Percentiles rank a stretch among this genome's conserved stretches.
Conservation (phyloP, 2,113 vertebrate species). For the Chionomys nivalis region DNA sequence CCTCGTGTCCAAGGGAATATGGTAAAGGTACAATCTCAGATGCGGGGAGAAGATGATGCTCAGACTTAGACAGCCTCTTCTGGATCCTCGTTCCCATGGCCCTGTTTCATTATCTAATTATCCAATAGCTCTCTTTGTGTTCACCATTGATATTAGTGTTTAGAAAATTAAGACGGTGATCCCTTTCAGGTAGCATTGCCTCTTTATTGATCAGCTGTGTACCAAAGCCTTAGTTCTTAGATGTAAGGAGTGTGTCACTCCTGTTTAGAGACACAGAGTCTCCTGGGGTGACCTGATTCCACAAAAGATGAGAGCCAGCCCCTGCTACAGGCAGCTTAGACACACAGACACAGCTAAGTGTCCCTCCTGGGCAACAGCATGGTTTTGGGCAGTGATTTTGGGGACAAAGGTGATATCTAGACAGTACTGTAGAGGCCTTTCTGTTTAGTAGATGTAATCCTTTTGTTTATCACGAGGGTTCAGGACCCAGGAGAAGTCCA, state of each 20-base stretch:
- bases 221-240: constrained; percentile 10
- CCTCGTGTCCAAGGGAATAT: background rate
- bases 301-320: background rate
- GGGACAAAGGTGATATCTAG: background rate
- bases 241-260: background rate
- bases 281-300: background rate
- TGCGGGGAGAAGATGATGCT: background rate
- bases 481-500: background rate
- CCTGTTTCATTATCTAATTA: background rate
- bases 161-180: constrained; percentile 36
- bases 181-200: constrained; percentile 39
- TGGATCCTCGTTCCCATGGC: background rate
- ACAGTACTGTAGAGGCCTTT: background rate
- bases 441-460: background rate
- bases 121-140: background rate
- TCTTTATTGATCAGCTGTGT: background rate
- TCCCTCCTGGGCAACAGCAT: background rate
- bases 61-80: background rate
- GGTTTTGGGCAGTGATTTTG: background rate
- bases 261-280: background rate
- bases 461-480: background rate
- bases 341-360: background rate
- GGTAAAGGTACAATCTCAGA: background rate
- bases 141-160: background rate
- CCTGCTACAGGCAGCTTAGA: background rate